Base-by-base conservation (phyloP, 1,140 invertebrate species). In the Drosophila yakuba region DNA sequence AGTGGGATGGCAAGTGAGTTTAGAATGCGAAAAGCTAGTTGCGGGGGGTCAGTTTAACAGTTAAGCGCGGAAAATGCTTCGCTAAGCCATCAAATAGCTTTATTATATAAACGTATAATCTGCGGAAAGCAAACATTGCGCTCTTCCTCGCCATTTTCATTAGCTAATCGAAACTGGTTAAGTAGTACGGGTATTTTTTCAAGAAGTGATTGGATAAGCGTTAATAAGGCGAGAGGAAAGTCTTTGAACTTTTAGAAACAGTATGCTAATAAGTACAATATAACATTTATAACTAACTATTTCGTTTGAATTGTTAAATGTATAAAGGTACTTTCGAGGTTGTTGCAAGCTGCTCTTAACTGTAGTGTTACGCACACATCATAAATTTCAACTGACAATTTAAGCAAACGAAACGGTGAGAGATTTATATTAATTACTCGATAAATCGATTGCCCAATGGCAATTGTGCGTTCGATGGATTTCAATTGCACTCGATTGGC, bases 41-140 rank as follows among this genome's bases (percentile, higher is more conserved):
- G n/a, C 23, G 28, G 20, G 48, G 12, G n/a, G 39, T 20, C 20
- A 20, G 20, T 20, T 20, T 20, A 20, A 47, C 44, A 48, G 50
- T 55, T 69, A 36, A 54, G 38, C 63, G 35, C 8, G 23, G 36
- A 20, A 68, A 67, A 71, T 39, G 36, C 64, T 71, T 0, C 35
- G 17, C 68, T 58, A 71, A 58, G 64, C 68, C 68, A 71, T 36
- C 68, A 57, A 69, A 58, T 71, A 58, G 66, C 36, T 58, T 71
- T 71, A 71, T 58, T 71, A 43, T 71, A 71, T 58, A 58, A 71
- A 50, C 41, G 59, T 32, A 36, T 67, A 68, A 28, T 68, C 35
- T 38, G 20, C 35, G 63, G 35, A 20, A 36, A 71, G 58, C 48
- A 25, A 64, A 64, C 62, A 48, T 7, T 2, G 15, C 32, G 32